phyloP scores from a whole-genome alignment of 2,888 invertebrate species.

The Stenodema calcarata region DNA sequence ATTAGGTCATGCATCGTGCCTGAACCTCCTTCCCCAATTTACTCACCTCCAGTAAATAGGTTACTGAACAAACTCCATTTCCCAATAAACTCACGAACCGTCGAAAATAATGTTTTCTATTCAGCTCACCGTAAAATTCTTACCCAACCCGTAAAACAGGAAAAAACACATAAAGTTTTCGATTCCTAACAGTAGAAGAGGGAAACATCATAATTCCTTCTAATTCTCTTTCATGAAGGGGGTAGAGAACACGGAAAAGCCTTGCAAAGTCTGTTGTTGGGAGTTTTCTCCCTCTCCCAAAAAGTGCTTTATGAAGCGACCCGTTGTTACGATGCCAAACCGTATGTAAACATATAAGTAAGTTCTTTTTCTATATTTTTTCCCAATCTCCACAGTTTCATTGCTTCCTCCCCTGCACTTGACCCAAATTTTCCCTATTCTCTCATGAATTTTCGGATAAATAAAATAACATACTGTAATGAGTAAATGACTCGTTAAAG shows the following conservation, averaged over 20 bases:
- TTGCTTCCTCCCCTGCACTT: too few relatives aligned
- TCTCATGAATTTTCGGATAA: too few relatives aligned
- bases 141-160: not conserved
- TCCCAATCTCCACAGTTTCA: not conserved
- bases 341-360: slow-evolving; percentile 36
- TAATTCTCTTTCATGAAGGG: not conserved
- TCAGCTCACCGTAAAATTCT: not conserved
- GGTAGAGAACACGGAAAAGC: not conserved
- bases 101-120: not conserved
- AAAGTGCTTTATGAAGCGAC: not conserved
- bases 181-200: not conserved
- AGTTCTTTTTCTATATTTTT: too few relatives aligned
- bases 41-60: not conserved
- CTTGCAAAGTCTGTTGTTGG: not conserved
- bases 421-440: too few relatives aligned
- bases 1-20: too few relatives aligned
- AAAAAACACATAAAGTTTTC: not conserved
- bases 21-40: not conserved
- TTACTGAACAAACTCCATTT: not conserved
- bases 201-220: not conserved
- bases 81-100: not conserved
- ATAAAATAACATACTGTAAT: too few relatives aligned
- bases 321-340: not conserved
- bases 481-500: too few relatives aligned
- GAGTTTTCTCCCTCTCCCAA: not conserved